phyloP scores from a whole-genome alignment of 2,113 vertebrate species.

The Tauraco erythrolophus region DNA sequence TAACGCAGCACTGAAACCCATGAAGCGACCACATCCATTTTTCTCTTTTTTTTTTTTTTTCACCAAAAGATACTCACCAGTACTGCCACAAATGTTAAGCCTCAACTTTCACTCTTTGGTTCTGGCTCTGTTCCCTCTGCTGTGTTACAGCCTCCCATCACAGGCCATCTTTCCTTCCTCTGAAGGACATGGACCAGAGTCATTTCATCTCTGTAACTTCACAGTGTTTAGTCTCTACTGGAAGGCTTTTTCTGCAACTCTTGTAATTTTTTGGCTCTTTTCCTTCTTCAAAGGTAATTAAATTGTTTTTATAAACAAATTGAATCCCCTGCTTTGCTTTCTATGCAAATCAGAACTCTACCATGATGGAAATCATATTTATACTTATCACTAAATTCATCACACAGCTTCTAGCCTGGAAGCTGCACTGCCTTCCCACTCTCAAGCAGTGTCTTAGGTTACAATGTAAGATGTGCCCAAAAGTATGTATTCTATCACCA shows the following conservation, averaged over 20 bases:
- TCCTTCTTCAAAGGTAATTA: background rate
- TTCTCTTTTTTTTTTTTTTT: background rate
- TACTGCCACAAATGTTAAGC: background rate
- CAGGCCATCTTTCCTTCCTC: background rate
- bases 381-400: background rate
- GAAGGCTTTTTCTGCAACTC: background rate
- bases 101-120: background rate
- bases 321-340: background rate
- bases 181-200: background rate
- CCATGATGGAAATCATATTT: background rate
- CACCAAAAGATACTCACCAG: background rate
- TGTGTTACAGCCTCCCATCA: background rate
- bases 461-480: too few species aligned
- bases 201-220: rapidly evolving
- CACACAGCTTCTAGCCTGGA: background rate
- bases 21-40: background rate
- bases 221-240: background rate
- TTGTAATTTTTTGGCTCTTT: background rate
- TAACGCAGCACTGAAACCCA: background rate
- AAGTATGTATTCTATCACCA: too few species aligned
- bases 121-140: background rate
- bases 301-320: background rate
- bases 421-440: background rate
- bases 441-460: background rate
- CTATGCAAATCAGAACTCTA: background rate